These are phyloP conservation scores for Cotesia chilonis DNA, from an alignment of 1,140 invertebrate species.

Conservation along the genomic window DNA sequence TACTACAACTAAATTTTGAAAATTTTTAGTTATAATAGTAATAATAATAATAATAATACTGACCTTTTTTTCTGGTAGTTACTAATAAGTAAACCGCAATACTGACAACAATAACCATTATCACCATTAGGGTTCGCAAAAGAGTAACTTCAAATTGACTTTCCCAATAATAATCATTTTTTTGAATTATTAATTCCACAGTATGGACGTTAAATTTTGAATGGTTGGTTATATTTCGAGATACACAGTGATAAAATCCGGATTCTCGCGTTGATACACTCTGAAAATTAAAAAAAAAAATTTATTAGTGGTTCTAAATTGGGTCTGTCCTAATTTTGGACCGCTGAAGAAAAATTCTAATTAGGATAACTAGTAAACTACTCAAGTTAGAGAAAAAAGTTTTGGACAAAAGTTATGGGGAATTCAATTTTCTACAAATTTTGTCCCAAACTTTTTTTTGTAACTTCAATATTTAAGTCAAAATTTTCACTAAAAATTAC, in stretches of 20 bases:
- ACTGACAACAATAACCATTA: neutral
- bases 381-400: too few relatives aligned
- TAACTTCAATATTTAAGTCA: too few relatives aligned
- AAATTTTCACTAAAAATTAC: too few relatives aligned
- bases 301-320: too few relatives aligned
- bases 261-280: neutral
- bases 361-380: conserved; percentile 1
- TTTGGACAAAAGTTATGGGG: too few relatives aligned
- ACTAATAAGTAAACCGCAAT: neutral
- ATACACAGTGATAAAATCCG: conserved; percentile 13
- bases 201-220: conserved; percentile 19
- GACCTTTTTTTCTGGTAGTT: too few relatives aligned
- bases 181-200: conserved; percentile 21
- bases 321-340: too few relatives aligned
- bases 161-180: conserved; percentile 4
- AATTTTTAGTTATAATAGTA: too few relatives aligned
- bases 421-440: too few relatives aligned
- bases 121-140: neutral
- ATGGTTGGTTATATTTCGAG: neutral
- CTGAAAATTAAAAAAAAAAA: neutral
- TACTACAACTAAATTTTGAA: too few relatives aligned
- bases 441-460: too few relatives aligned
- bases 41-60: too few relatives aligned
- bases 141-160: neutral
- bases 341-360: neutral